Evolutionary conservation across 2,888 invertebrate species (phyloP), one percentile per base, ranked within the genome.

Genomic region (Hirtodrosophila duncani): DNA sequence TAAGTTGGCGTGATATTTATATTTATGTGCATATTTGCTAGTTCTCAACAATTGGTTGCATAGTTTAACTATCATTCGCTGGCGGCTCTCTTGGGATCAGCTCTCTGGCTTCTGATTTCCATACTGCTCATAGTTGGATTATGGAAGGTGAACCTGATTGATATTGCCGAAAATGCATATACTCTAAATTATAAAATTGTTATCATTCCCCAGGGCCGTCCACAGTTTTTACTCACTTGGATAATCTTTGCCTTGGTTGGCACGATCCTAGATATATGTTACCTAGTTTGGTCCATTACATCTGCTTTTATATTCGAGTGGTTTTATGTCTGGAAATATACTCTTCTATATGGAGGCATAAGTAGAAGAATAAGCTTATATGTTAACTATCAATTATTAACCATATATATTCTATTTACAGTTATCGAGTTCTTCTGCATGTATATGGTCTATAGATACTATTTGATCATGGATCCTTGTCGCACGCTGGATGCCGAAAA

Each of bases 371-470:
- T 37, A 0, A 13, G 4, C 0, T 17, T 11, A 23, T 1, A 9
- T 33, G 26, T 30, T 18, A 4, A 0, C 5, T 3, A 4, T 14
- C 14, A 2, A 2, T 14, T 9, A 6, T n/a, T 2, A 9, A 9
- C 9, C 18, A 1, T 1, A 14, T 4, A 14, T 1, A 2, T 2
- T 13, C 14, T 1, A 0, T 16, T 30, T 41, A 1, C 11, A 72
- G 72, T 51, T 36, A 9, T 56, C 14, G 64, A 74, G 49, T 61
- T 49, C 38, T 1, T 43, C 2, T 49, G 50, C 14, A 23, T 78
- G 17, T 67, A 39, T 16, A n/a, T 62, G 16, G 46, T 72, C 3
- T 58, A 51, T 14, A 50, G 39, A 9, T 67, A 67, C 16, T 75
- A 53, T 9, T 16, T 18, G 1, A 24, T 20, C 3, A 14, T 61